Evolutionary conservation across 2,113 vertebrate genomes (phyloP).

Genomic region (Bagarius yarrelli): DNA sequence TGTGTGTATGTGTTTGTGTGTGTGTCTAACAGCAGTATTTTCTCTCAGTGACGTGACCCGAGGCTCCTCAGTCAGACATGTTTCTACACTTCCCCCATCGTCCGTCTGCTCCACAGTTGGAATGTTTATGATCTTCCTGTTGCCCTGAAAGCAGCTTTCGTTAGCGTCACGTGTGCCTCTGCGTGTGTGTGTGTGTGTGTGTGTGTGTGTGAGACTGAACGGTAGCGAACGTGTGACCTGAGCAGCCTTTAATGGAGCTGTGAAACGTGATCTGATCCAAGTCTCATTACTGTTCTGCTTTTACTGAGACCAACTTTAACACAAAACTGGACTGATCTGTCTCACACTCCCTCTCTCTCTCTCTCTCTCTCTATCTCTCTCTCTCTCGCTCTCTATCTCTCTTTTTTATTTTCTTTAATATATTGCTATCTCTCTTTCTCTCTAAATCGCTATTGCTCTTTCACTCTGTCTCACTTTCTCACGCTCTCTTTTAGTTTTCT

Average conservation of each 20-base stretch:
- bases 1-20: constrained; percentile 3
- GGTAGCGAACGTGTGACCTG: background rate
- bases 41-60: constrained; percentile 1
- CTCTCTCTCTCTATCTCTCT: background rate
- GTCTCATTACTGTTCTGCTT: background rate
- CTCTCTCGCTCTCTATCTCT: background rate
- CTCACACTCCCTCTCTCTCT: background rate
- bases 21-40: background rate
- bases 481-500: background rate
- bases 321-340: background rate
- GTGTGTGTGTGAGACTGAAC: background rate
- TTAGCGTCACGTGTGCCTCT: background rate
- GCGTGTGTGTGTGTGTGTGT: constrained; percentile 7
- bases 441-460: background rate
- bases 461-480: background rate
- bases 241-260: constrained; percentile 22
- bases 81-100: constrained; percentile 25
- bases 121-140: constrained; percentile 29
- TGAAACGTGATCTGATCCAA: constrained; percentile 24
- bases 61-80: constrained; percentile 6
- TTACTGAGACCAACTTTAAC: background rate
- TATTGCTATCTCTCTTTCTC: background rate
- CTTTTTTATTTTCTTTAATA: background rate
- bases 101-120: background rate
- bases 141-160: background rate